A percentile compares a stretch with the other conserved stretches of the same genome.
Evolutionary conservation across 2,113 vertebrate species (phyloP).

Genomic region (Chaetorhynchus papuensis): DNA sequence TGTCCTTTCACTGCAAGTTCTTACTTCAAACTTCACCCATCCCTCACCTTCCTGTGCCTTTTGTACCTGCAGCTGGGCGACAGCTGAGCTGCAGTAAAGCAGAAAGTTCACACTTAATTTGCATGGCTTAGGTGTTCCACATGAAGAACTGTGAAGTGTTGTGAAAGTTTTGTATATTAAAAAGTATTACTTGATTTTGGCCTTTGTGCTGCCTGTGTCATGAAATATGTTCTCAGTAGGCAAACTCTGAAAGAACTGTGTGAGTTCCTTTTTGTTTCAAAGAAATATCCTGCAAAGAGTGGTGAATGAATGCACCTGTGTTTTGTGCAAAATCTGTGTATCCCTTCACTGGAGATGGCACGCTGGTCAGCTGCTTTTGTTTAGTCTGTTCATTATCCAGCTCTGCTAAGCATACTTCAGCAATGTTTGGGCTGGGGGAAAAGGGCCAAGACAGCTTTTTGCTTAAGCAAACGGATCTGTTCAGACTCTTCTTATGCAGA

Average conservation of each 20-base stretch:
- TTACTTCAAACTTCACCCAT: not conserved
- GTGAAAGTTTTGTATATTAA: not conserved
- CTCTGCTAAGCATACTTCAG: not conserved
- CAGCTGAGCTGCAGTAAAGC: not conserved
- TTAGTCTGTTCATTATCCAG: conserved; percentile 18
- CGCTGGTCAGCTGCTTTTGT: conserved; percentile 19
- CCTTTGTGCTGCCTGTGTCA: not conserved
- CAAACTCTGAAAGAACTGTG: not conserved
- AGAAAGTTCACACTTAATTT: not conserved
- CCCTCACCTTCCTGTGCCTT: not conserved
- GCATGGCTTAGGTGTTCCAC: not conserved
- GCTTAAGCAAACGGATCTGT: not conserved
- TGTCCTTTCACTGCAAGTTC: not conserved
- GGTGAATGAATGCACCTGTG: not conserved
- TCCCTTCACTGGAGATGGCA: not conserved
- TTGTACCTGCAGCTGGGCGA: not conserved
- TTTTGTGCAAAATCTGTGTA: not conserved
- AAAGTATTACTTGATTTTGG: not conserved
- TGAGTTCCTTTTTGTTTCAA: not conserved
- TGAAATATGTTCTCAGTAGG: not conserved
- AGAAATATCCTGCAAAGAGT: not conserved
- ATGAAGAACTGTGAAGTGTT: not conserved
- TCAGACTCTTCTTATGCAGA: not conserved
- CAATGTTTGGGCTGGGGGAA: not conserved
- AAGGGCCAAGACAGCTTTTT: not conserved